Conservation (phyloP, 2,113 vertebrate genomes). For the Bos indicus region DNA sequence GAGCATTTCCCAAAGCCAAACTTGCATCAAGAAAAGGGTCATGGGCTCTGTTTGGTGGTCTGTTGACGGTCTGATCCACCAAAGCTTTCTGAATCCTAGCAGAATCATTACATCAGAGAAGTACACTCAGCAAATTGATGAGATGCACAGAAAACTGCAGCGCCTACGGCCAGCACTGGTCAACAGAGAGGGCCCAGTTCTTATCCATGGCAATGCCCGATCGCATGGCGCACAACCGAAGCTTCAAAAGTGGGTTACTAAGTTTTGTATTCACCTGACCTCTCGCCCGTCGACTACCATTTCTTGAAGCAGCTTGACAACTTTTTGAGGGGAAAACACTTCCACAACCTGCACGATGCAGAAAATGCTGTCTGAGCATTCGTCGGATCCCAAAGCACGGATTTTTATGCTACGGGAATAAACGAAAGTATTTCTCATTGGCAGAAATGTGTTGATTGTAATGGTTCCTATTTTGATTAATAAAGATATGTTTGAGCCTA, state of each 20-base stretch:
- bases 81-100: not conserved
- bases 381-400: not conserved
- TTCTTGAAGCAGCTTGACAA: not conserved
- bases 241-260: not conserved
- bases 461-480: not conserved
- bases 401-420: not conserved
- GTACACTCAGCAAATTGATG: not conserved
- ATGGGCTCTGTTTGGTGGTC: not conserved
- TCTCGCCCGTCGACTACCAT: not conserved
- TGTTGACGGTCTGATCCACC: not conserved
- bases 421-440: not conserved
- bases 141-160: not conserved
- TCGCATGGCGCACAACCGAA: not conserved
- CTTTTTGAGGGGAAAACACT: not conserved
- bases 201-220: not conserved
- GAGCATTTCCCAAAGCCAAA: not conserved
- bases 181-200: not conserved
- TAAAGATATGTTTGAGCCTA: not conserved
- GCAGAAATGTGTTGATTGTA: not conserved
- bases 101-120: not conserved
- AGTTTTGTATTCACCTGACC: not conserved
- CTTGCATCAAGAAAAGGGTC: not conserved
- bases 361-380: not conserved
- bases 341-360: not conserved
- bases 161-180: accelerated